A percentile compares a stretch with the other conserved stretches of the same genome.
These are phyloP conservation scores for Apostichopus parvimensis DNA, from an alignment of 35 echinoderm and acorn worm genomes.

Conservation along the genomic window DNA sequence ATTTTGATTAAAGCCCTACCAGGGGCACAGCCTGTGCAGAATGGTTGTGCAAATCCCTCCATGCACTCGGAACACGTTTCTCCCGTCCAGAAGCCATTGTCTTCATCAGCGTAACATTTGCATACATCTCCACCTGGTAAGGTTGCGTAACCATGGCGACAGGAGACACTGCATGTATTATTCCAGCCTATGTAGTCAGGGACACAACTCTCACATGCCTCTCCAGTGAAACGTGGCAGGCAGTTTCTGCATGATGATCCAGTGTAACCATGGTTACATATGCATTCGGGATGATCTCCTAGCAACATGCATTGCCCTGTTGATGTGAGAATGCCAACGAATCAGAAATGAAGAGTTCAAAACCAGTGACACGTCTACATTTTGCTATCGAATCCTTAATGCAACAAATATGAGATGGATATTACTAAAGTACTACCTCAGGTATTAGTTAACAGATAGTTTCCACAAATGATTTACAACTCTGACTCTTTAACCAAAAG, in stretches of 20 bases:
- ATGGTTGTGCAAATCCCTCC: slow-evolving; percentile 71
- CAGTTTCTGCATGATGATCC: slow-evolving; percentile 76
- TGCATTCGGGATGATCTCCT: slow-evolving; percentile 65
- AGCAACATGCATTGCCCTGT: slow-evolving; percentile 72
- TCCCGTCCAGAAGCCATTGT: slow-evolving; percentile 80
- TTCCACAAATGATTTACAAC: too few species aligned
- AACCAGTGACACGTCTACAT: too few species aligned
- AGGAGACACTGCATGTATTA: slow-evolving; percentile 70
- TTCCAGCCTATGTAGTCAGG: slow-evolving; percentile 85
- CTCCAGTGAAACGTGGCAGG: slow-evolving; percentile 65
- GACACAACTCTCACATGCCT: slow-evolving; percentile 60
- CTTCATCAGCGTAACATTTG: slow-evolving; percentile 77
- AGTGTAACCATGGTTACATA: slow-evolving; percentile 77
- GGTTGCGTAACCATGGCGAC: slow-evolving; percentile 69
- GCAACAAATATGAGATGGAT: too few species aligned
- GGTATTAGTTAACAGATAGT: too few species aligned
- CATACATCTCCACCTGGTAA: slow-evolving; percentile 71
- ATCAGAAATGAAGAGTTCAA: too few species aligned
- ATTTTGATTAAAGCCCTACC: slow-evolving; percentile 36
- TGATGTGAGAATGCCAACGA: not conserved
- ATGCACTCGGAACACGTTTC: slow-evolving; percentile 77
- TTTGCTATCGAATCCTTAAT: too few species aligned
- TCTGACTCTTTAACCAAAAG: too few species aligned
- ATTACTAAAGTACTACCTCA: too few species aligned
- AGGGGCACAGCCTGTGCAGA: slow-evolving; percentile 60